Base-by-base conservation (phyloP, 2,113 vertebrate genomes). In the Panthera leo region DNA sequence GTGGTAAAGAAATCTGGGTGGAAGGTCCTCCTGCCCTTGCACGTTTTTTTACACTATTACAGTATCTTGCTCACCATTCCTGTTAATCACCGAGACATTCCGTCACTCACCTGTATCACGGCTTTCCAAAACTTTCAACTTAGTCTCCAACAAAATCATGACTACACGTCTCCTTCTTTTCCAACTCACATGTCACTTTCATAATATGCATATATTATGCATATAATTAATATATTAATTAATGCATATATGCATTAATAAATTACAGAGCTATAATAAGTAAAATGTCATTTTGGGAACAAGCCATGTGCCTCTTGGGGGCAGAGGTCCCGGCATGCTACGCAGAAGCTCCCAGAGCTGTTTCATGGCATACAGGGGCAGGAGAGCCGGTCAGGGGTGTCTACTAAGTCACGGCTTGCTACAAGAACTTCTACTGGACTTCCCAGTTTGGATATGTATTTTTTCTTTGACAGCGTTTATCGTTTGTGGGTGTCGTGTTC, bases 261-360 rank as follows among this genome's bases (percentile, higher is more conserved):
- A 27, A 93, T 65, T 19, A 25, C 23, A 65, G 29, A 68, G 36
- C 48, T 76, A 16, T 34, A n/a, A 5, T 48, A 67, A n/a, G 55
- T 45, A 42, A 65, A 75, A 48, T 53, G 73, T 18, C 67, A 42
- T 51, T 83, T 91, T n/a, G 36, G 53, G 53, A 68, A 25, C 36
- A 36, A 53, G 25, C 13, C 21, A 68, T 1, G 5, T 55, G 29
- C 7, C 21, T 19, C 3, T 0, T 19, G 21, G 63, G 53, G n/a
- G 34, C 18, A 65, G 23, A 73, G 42, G 36, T 39, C 16, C 0
- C 18, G 13, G 18, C 31, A 13, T 19, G 6, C 5, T 0, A 0
- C 1, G 7, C 5, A 68, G 48, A 61, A 61, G 39, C 2, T 65
- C 67, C 70, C 42, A 68, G n/a, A 90, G 61, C 68, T 36, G 11